These are phyloP conservation scores for Drosophila villosipedis DNA, from an alignment of 2,888 invertebrate species.

Conservation along the genomic window DNA sequence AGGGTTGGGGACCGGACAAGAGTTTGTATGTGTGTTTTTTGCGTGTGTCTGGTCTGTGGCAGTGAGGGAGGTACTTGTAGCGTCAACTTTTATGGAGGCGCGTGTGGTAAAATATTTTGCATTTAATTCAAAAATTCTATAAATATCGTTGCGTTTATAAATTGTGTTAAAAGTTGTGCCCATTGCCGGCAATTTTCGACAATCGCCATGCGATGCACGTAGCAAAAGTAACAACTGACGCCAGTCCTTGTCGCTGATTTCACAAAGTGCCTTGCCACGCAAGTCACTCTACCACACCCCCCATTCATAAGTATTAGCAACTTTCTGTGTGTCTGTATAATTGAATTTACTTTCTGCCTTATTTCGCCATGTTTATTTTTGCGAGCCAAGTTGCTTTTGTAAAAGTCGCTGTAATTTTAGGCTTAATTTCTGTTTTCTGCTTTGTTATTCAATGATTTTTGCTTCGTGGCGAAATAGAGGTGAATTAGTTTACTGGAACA, in stretches of 20 bases:
- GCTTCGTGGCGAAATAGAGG: not conserved
- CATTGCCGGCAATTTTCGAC: slow-evolving; percentile 53
- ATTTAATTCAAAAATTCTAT: slow-evolving; percentile 77
- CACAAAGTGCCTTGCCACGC: slow-evolving; percentile 15
- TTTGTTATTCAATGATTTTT: not conserved
- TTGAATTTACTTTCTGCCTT: slow-evolving; percentile 8
- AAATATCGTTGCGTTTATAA: slow-evolving; percentile 74
- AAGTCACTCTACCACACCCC: not conserved
- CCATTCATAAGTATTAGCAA: slow-evolving; percentile 1
- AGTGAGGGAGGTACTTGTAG: slow-evolving; percentile 5
- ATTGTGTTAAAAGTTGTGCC: slow-evolving; percentile 75
- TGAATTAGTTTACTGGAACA: slow-evolving; percentile 21
- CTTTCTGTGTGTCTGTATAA: not conserved
- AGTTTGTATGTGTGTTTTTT: not conserved
- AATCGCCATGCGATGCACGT: slow-evolving; percentile 69
- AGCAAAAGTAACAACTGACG: slow-evolving; percentile 51
- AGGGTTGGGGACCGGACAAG: not conserved
- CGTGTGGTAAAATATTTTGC: slow-evolving; percentile 45
- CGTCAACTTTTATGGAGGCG: slow-evolving; percentile 63
- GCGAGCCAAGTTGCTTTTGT: not conserved
- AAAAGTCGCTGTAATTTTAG: not conserved
- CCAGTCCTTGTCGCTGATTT: slow-evolving; percentile 61
- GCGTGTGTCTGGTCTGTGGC: slow-evolving; percentile 1
- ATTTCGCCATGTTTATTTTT: slow-evolving; percentile 8
- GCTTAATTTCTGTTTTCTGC: not conserved